Evolutionary conservation across 2,888 invertebrate genomes (phyloP).

Genomic region (Proisotoma minuta): DNA sequence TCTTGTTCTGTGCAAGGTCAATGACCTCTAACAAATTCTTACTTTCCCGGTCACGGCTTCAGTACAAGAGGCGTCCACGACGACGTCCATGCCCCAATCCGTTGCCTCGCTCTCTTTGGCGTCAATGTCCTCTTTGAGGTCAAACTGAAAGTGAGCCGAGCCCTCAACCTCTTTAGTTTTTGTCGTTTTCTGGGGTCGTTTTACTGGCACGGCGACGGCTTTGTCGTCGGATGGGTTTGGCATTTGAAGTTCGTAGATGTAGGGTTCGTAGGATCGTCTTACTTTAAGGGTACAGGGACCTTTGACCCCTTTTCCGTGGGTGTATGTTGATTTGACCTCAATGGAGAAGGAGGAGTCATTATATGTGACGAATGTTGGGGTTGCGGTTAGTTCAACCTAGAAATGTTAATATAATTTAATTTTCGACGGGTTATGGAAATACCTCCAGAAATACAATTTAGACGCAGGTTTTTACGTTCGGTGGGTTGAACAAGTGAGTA

Average conservation of each 20-base stretch:
- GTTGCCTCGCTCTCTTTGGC: slow-evolving; percentile 57
- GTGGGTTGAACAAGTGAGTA: no score
- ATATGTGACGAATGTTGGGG: slow-evolving; percentile 69
- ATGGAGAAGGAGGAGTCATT: slow-evolving; percentile 70
- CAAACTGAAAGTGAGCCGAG: slow-evolving; percentile 11
- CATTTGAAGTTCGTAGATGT: not conserved
- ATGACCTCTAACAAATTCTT: no score
- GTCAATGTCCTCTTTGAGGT: slow-evolving; percentile 18
- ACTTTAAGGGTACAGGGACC: slow-evolving; percentile 17
- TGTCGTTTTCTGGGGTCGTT: not conserved
- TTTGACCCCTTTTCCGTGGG: slow-evolving; percentile 26
- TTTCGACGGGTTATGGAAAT: slow-evolving; percentile 55
- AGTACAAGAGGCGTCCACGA: slow-evolving; percentile 81
- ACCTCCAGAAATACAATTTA: no score
- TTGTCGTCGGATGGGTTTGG: not conserved
- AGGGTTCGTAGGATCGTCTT: not conserved
- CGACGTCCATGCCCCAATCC: slow-evolving; percentile 72
- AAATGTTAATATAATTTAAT: not conserved
- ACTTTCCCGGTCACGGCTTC: slow-evolving; percentile 81
- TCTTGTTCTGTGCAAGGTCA: no score
- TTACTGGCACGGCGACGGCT: not conserved
- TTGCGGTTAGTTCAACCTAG: slow-evolving; percentile 2
- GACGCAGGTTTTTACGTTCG: no score
- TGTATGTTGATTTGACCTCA: slow-evolving; percentile 74
- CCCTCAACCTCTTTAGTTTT: slow-evolving; percentile 17